Evolutionary conservation across 2,888 invertebrate species (phyloP).

Genomic region (Macrostomum cliftonense): DNA sequence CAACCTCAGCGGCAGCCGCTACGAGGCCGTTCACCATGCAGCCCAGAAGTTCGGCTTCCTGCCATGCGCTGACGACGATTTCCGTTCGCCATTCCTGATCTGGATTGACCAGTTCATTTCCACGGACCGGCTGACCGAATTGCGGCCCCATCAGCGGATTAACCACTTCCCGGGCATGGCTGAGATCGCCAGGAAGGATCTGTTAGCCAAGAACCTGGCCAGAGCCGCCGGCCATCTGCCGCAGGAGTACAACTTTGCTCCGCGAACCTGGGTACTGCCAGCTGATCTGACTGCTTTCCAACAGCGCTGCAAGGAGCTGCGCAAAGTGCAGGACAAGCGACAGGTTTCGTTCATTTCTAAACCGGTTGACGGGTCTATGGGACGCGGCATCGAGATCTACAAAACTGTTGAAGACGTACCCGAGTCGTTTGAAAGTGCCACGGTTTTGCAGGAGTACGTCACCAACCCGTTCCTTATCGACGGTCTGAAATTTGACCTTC

Average conservation of each 20-base stretch:
- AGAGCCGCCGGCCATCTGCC: constrained; percentile 24
- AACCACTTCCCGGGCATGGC: constrained; percentile 38
- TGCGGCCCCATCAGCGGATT: constrained; percentile 34
- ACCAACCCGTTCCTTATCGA: constrained; percentile 35
- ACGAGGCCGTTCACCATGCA: constrained; percentile 31
- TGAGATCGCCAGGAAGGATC: constrained; percentile 35
- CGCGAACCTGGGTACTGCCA: constrained; percentile 35
- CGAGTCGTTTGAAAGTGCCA: constrained; percentile 22
- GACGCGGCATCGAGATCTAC: constrained; percentile 21
- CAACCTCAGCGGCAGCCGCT: constrained; percentile 31
- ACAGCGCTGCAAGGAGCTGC: constrained; percentile 28
- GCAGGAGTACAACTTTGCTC: constrained; percentile 34
- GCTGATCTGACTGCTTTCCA: constrained; percentile 26
- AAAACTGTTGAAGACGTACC: no score
- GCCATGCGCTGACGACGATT: constrained; percentile 27
- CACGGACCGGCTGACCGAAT: constrained; percentile 28
- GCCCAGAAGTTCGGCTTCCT: constrained; percentile 25
- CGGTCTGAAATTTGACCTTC: constrained; percentile 35
- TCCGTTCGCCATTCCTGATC: constrained; percentile 25
- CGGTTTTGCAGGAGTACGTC: constrained; percentile 35
- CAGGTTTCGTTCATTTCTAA: constrained; percentile 35
- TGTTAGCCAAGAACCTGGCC: constrained; percentile 31
- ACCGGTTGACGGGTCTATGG: constrained; percentile 37
- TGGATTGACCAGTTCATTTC: constrained; percentile 36
- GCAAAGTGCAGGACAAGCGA: constrained; percentile 26